Percentiles rank a stretch among this genome's conserved stretches.
These are phyloP conservation scores for Pseudochirops cupreus DNA, from an alignment of 2,797 vertebrate genomes.

Conservation along the genomic window DNA sequence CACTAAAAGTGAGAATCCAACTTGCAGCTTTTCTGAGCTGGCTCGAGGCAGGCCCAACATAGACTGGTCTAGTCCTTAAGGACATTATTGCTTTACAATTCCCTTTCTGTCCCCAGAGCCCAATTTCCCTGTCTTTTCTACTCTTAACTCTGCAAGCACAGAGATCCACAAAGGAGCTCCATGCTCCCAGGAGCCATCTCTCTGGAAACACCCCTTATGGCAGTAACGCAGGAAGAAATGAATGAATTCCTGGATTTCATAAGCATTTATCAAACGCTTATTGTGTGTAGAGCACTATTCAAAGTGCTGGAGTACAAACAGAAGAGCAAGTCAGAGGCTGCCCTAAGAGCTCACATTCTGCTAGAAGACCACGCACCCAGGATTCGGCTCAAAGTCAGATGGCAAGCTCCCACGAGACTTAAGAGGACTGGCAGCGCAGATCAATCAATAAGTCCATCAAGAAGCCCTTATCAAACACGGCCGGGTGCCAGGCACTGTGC, in stretches of 20 bases:
- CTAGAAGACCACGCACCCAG: neutral
- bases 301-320: neutral
- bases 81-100: neutral
- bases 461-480: neutral
- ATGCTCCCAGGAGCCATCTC: neutral
- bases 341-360: neutral
- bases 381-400: neutral
- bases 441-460: neutral
- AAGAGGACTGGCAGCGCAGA: neutral
- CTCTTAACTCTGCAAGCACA: neutral
- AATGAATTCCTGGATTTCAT: neutral
- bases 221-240: neutral
- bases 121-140: neutral
- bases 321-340: neutral
- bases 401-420: neutral
- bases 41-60: neutral
- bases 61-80: neutral
- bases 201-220: neutral
- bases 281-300: neutral
- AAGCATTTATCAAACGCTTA: neutral
- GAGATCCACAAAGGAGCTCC: neutral
- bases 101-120: neutral
- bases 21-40: neutral
- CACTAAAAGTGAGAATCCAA: constrained; percentile 1
- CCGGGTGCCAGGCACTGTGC: neutral